phyloP scores from a whole-genome alignment of 2,888 invertebrate species.

The Drosophila histrio region DNA sequence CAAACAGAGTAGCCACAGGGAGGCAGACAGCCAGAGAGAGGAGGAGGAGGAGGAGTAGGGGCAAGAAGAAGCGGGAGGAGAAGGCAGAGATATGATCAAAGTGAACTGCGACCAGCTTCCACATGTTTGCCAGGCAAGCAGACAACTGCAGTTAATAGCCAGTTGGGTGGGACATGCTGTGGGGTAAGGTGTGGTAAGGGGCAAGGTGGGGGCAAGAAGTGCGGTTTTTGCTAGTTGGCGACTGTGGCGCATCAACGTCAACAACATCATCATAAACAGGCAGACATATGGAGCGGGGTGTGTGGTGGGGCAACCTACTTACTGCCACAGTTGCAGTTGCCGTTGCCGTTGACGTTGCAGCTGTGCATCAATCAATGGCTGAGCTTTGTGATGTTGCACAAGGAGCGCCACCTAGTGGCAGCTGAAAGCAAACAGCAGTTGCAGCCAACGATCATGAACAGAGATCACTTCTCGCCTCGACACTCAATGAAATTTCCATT shows the following conservation, averaged over 20 bases:
- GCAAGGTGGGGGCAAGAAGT: neutral
- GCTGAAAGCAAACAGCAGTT: slow-evolving; percentile 6
- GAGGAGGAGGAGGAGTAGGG: slow-evolving; percentile 4
- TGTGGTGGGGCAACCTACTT: slow-evolving; percentile 60
- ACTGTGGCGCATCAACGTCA: slow-evolving; percentile 74
- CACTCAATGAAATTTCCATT: slow-evolving; percentile 52
- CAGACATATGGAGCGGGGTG: slow-evolving; percentile 13
- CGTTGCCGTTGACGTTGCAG: slow-evolving; percentile 28
- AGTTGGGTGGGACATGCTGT: neutral
- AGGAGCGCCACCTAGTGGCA: slow-evolving; percentile 70
- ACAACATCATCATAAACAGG: slow-evolving; percentile 57
- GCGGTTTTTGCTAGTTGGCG: slow-evolving; percentile 19
- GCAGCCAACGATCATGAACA: slow-evolving; percentile 31
- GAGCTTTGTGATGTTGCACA: slow-evolving; percentile 34
- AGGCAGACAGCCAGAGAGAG: neutral
- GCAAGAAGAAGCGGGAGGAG: neutral
- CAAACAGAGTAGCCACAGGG: slow-evolving; percentile 37
- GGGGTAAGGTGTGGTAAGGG: neutral
- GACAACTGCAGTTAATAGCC: slow-evolving; percentile 58
- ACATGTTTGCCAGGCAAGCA: slow-evolving; percentile 57
- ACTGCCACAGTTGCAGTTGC: slow-evolving; percentile 49
- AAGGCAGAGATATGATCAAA: slow-evolving; percentile 64
- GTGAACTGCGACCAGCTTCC: slow-evolving; percentile 63
- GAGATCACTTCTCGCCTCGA: slow-evolving; percentile 42
- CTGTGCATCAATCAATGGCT: slow-evolving; percentile 69